A percentile compares a stretch with the other conserved stretches of the same genome.
Conservation (phyloP, 2,888 invertebrate genomes). For the Monochamus alternatus region DNA sequence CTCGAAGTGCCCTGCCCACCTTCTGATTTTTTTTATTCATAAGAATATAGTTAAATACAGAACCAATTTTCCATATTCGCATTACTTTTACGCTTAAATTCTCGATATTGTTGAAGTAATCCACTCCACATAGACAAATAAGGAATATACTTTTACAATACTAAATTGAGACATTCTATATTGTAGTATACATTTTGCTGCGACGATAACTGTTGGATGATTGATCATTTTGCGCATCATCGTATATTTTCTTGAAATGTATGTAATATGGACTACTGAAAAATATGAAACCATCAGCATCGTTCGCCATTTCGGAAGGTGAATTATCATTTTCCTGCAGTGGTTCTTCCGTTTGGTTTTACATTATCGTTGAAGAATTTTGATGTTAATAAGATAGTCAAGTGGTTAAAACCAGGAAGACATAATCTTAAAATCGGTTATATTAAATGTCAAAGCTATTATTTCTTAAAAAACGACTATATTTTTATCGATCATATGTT, state of each 20-base stretch:
- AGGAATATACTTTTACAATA: constrained; percentile 18
- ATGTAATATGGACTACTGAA: no score
- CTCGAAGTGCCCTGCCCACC: not conserved
- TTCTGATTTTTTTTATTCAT: not conserved
- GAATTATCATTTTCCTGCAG: no score
- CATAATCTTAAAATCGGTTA: constrained; percentile 3
- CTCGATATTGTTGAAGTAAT: not conserved
- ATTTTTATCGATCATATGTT: constrained; percentile 2
- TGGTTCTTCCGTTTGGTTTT: no score
- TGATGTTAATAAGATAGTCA: not conserved
- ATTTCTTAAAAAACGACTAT: not conserved
- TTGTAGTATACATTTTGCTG: not conserved
- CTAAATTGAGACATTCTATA: not conserved
- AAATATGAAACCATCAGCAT: not conserved
- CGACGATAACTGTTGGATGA: no score
- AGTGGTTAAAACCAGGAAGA: constrained; percentile 6
- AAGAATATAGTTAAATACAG: not conserved
- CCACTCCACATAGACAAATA: constrained; percentile 25
- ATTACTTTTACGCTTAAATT: not conserved
- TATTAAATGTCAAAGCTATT: not conserved
- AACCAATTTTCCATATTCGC: constrained; percentile 11
- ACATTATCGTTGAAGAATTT: not conserved
- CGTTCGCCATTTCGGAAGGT: not conserved
- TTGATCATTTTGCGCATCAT: no score
- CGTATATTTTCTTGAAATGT: no score